Base-by-base conservation (phyloP, 2,113 vertebrate genomes). In the Orthonyx spaldingii region DNA sequence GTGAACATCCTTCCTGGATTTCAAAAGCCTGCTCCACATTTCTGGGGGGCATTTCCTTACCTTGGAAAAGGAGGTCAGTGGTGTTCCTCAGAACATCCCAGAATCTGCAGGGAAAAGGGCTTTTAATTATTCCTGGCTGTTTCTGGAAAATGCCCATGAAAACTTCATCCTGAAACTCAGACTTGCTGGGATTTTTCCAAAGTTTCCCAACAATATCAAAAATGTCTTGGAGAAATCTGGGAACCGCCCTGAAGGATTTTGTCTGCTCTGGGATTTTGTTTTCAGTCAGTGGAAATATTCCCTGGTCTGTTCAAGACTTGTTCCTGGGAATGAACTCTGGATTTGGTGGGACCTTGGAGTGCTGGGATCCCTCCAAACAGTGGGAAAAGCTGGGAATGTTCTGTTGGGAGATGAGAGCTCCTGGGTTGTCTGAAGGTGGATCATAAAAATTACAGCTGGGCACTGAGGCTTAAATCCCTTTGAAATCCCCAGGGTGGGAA, bases 101-200 rank as follows among this genome's bases (percentile, higher is more conserved):
- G 52, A 19, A 90, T 92, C 87, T 70, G 3, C 87, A 83, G 83
- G 89, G 81, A 84, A 96, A 96, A 89, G 50, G 42, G 47, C 26
- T 95, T 91, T 96, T 90, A 92, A 96, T 96, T 91, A 82, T 23
- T 42, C 64, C 88, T 59, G 68, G 59, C 49, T 84, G 30, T 53
- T 97, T 92, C 93, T 97, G 94, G 93, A 81, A 65, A 53, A 72
- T 33, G 59, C 37, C 90, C 89, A 53, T 85, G 93, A 65, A 86
- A 93, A 86, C 52, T 94, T 91, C 27, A 79, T 83, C 94, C 81
- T 87, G 84, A 88, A 94, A 93, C 39, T 85, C 66, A 84, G 76
- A 93, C 85, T 96, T 94, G 60, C 53, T 78, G 6, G 56, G 76
- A 61, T 96, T 93, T 97, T 83, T 61, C 56, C 37, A 28, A 57